Evolutionary conservation across 37 sponge, comb jelly and placozoan genomes (phyloP).

Genomic region (Tethya wilhelma): DNA sequence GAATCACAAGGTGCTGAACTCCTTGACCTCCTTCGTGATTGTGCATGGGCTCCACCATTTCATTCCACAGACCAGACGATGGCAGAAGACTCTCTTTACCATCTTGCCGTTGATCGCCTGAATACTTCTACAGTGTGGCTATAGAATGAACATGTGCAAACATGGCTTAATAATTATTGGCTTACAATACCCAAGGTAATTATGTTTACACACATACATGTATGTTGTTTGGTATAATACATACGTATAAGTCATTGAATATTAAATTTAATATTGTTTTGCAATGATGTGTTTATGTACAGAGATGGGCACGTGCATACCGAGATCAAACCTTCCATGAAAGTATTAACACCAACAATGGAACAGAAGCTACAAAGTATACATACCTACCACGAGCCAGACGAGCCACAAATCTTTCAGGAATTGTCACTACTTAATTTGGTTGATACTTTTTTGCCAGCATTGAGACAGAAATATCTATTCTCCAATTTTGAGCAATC

Average conservation of each 20-base stretch:
- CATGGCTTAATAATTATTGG: neutral
- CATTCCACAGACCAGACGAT: neutral
- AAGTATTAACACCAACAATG: slow-evolving; percentile 6
- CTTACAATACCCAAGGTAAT: neutral
- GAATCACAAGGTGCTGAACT: slow-evolving; percentile 3
- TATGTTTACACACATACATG: too few species aligned
- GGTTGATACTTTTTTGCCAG: neutral
- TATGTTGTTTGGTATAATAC: neutral
- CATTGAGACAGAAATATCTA: neutral
- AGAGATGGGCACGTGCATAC: slow-evolving; percentile 15
- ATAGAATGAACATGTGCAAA: neutral
- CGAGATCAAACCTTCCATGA: slow-evolving; percentile 3
- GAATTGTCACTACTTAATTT: neutral
- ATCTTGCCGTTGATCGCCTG: neutral
- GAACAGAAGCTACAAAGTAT: slow-evolving; percentile 7
- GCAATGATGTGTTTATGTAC: too few species aligned
- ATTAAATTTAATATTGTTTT: too few species aligned
- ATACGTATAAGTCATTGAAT: neutral
- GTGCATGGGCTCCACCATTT: slow-evolving; percentile 22
- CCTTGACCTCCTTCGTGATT: slow-evolving; percentile 21
- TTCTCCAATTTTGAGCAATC: neutral
- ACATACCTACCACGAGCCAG: neutral
- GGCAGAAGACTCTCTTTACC: neutral
- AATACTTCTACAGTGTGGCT: neutral
- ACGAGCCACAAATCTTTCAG: slow-evolving; percentile 1